Base-by-base conservation (phyloP, 2,888 invertebrate genomes). In the Athetis lepigone region DNA sequence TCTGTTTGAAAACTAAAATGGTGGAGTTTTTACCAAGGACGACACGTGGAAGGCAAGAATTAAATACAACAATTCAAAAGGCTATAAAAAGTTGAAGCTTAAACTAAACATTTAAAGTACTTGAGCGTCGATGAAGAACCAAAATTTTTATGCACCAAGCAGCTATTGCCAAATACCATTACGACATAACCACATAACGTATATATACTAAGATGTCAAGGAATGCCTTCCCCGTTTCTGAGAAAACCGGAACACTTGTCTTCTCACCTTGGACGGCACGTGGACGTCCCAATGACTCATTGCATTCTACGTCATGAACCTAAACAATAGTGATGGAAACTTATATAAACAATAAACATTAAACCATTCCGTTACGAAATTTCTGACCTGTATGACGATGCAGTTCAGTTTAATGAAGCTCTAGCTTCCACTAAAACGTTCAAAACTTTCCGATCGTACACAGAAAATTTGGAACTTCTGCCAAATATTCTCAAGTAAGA, bases 201-300 rank as follows among this genome's bases (percentile, higher is more conserved):
- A 75, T 78, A 47, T 42, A 75, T 78, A 81, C 80, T 77, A 82
- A 81, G 60, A 69, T 86, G 77, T 84, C 75, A 56, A 68, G 82
- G 78, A 80, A 87, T 87, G 81, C 81, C 51, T 80, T 74, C 65
- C 65, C 59, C 47, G 65, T 57, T 88, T 87, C 86, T 68, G 75
- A 78, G 86, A 85, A 87, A 86, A 85, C 88, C 86, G 87, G 86
- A 87, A 86, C 85, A 70, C 76, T 90, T 89, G 85, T 85, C 88
- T 77, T 67, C 55, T 75, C 64, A 75, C 82, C 79, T 81, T 81
- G 80, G 56, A 58, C 40, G 82, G 80, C 88, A 86, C 84, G 85
- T 85, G 55, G 18, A 29, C 7, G 0, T 50, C 23, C 45, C 21
- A 18, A 18, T 66, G 71, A 71, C 25, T 71, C 71, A 75, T 62